phyloP scores from a whole-genome alignment of 2,797 vertebrate species.

The Semotilus atromaculatus region DNA sequence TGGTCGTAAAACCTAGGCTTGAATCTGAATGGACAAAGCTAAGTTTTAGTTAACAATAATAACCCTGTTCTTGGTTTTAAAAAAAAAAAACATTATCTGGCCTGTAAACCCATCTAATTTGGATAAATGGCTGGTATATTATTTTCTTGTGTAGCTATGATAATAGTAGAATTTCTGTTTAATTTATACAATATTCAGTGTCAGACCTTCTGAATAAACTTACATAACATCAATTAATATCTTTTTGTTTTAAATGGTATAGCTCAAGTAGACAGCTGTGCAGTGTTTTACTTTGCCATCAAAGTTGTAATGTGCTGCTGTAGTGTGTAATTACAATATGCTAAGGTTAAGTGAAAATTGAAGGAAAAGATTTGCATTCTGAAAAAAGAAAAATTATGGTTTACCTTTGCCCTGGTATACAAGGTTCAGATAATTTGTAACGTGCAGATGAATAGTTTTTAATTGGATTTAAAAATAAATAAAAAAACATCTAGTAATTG shows the following conservation, averaged over 20 bases:
- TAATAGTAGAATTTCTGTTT: constrained; percentile 27
- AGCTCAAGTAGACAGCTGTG: not conserved
- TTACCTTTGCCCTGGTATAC: constrained; percentile 35
- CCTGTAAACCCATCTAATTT: constrained; percentile 12
- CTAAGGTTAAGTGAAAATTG: constrained; percentile 10
- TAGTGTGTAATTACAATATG: constrained; percentile 48
- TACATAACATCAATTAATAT: constrained; percentile 33
- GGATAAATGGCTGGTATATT: not conserved
- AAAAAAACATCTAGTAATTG: constrained; percentile 46
- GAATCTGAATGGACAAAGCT: no score
- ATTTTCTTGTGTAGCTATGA: not conserved
- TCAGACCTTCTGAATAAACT: constrained; percentile 20
- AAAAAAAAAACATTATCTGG: not conserved
- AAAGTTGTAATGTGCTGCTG: constrained; percentile 28
- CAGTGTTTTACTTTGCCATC: constrained; percentile 46
- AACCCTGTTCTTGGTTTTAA: not conserved
- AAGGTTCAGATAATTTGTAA: constrained; percentile 52
- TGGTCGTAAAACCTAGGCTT: no score
- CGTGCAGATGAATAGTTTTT: constrained; percentile 53
- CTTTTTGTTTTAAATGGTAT: constrained; percentile 20
- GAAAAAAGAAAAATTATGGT: constrained; percentile 50
- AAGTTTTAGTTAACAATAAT: not conserved
- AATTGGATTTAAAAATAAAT: constrained; percentile 53
- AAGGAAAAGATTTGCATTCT: constrained; percentile 50
- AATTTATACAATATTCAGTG: constrained; percentile 26